A percentile compares a stretch with the other conserved stretches of the same genome.
Conservation (phyloP, 1,140 invertebrate genomes). For the Protaetia brevitarsis region DNA sequence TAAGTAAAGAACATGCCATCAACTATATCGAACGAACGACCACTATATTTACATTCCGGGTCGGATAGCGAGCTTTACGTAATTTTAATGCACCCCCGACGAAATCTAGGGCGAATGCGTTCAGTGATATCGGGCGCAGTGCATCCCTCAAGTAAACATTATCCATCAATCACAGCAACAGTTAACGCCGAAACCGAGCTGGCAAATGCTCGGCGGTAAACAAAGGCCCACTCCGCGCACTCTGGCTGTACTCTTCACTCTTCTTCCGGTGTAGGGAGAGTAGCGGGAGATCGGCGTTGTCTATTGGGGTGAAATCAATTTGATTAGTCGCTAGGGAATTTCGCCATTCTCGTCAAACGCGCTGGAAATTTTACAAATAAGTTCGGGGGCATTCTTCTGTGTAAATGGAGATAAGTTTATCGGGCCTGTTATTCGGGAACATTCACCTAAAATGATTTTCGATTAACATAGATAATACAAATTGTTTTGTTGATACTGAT, state of each 20-base stretch:
- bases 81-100: conserved; percentile 11
- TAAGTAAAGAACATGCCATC: neutral
- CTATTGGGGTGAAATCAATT: conserved; percentile 9
- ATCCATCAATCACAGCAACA: conserved; percentile 16
- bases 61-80: neutral
- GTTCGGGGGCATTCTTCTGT: neutral
- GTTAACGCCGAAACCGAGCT: neutral
- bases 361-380: conserved; percentile 1
- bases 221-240: neutral
- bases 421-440: neutral
- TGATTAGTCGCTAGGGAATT: conserved; percentile 5
- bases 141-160: conserved; percentile 12
- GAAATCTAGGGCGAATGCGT: neutral
- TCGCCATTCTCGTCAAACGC: neutral
- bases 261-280: conserved; percentile 1
- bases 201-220: neutral
- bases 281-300: neutral
- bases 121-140: neutral
- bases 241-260: too few relatives aligned
- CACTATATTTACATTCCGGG: neutral
- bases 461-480: neutral
- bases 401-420: conserved; percentile 15
- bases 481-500: too few relatives aligned
- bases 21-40: conserved; percentile 12
- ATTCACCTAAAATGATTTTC: neutral